Evolutionary conservation across 2,797 vertebrate genomes (phyloP), one percentile per base, ranked within the genome.

Genomic region (Anolis apletophallus): DNA sequence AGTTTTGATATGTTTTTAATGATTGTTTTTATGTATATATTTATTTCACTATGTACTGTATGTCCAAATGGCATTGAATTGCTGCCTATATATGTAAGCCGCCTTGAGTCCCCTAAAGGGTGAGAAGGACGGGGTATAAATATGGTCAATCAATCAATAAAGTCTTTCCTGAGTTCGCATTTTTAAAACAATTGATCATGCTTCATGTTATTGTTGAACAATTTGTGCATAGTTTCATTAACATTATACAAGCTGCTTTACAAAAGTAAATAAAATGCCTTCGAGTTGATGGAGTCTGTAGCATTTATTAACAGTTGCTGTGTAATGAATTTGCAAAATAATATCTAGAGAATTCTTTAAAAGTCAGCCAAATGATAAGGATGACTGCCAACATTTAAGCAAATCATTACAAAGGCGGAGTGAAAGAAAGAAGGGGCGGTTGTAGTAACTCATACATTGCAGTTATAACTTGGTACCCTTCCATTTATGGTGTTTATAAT

Each of bases 401-500:
- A 90, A 87, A 8, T 69, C 7, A 86, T 85, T 83, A 75, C 16
- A 74, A 83, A 2, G 17, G 80, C 73, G 26, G 34, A 21, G 13
- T 0, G 40, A 55, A 13, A 29, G 55, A 89, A 88, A 29, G 55
- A 89, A 88, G 2, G 75, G 3, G 52, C 1, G 2, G 26, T 73
- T 19, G 74, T 89, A 88, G 69, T 83, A 54, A 21, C 52, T 19
- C 34, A 61, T 80, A 85, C 88, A 84, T 34, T 71, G 2, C 0
- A 74, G 77, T 84, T 87, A 81, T 81, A 68, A 59, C 0, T 85
- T 61, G 7, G 0, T 2, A 64, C 81, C 76, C 12, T 90, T 88
- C 75, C 81, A 23, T 67, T 84, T 83, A 32, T 69, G 72, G 6
- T 72, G n/a, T 85, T 88, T 91, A 57, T 87, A 86, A 80, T 88